phyloP scores from a whole-genome alignment of 2,797 vertebrate genomes.

The Fringilla coelebs region DNA sequence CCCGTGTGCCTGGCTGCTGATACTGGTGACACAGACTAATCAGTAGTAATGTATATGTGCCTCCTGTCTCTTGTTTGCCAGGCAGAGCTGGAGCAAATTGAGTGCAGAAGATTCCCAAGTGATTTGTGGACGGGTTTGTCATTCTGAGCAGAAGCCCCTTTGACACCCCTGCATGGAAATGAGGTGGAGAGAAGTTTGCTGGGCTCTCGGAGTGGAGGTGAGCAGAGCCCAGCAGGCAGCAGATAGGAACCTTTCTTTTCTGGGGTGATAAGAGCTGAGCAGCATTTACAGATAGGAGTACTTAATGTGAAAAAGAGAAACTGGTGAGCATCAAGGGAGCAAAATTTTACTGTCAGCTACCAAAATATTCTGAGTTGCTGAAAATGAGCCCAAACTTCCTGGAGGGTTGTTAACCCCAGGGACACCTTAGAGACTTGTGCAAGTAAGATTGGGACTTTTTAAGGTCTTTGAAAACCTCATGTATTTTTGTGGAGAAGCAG shows the following conservation, averaged over 20 bases:
- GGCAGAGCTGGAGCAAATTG: slow-evolving; percentile 14
- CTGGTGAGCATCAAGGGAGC: neutral
- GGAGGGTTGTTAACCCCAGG: neutral
- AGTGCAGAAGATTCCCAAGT: slow-evolving; percentile 28
- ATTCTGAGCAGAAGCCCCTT: slow-evolving; percentile 33
- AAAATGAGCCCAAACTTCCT: neutral
- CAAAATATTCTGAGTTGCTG: neutral
- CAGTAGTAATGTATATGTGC: slow-evolving; percentile 51
- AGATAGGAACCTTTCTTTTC: neutral
- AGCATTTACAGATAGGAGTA: neutral
- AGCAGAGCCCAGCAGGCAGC: neutral
- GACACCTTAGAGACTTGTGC: neutral
- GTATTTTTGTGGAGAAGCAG: neutral
- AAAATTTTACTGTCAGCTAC: neutral
- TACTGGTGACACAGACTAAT: slow-evolving; percentile 60
- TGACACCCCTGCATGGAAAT: slow-evolving; percentile 27
- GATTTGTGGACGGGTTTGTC: slow-evolving; percentile 48
- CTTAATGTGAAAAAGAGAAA: neutral
- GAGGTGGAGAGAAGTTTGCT: neutral
- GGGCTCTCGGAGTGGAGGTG: neutral
- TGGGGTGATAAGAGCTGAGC: neutral
- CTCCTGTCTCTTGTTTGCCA: slow-evolving; percentile 18
- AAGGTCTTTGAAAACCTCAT: rapidly evolving
- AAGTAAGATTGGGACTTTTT: neutral
- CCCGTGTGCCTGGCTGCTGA: slow-evolving; percentile 38